phyloP scores from a whole-genome alignment of 1,140 invertebrate genomes.

The Drosophila setifemur region DNA sequence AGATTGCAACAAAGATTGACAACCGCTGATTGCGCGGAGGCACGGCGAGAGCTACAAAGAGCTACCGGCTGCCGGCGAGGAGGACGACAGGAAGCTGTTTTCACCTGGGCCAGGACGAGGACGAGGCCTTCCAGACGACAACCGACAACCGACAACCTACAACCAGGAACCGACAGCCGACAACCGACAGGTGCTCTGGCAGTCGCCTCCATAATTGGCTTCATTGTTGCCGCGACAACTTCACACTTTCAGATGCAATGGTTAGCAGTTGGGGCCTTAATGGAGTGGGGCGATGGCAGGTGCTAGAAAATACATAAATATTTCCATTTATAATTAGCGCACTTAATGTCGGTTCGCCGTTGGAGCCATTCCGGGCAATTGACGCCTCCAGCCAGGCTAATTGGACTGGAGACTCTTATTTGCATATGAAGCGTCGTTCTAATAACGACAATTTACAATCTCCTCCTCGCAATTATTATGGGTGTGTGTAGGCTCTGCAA shows the following conservation, averaged over 20 bases:
- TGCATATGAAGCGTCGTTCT: conserved; percentile 52
- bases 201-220: conserved; percentile 58
- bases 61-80: neutral
- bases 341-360: conserved; percentile 38
- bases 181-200: conserved; percentile 31
- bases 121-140: conserved; percentile 6
- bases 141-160: too few species aligned
- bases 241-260: conserved; percentile 43
- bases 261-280: neutral
- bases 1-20: conserved; percentile 78
- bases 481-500: conserved; percentile 12
- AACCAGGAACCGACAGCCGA: too few species aligned
- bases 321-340: conserved; percentile 63
- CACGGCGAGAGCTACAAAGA: conserved; percentile 18
- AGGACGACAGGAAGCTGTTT: conserved; percentile 10
- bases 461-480: conserved; percentile 38
- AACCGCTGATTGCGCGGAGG: conserved; percentile 69
- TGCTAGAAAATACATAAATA: conserved; percentile 49
- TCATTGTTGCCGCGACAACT: conserved; percentile 65
- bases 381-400: conserved; percentile 30
- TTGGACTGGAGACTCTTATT: conserved; percentile 25
- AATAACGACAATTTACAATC: conserved; percentile 49
- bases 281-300: neutral
- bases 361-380: conserved; percentile 24
- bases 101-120: conserved; percentile 9